Percentiles rank a stretch among this genome's conserved stretches.
Conservation (phyloP, 2,797 vertebrate genomes). For the Cossypha niveicapilla region DNA sequence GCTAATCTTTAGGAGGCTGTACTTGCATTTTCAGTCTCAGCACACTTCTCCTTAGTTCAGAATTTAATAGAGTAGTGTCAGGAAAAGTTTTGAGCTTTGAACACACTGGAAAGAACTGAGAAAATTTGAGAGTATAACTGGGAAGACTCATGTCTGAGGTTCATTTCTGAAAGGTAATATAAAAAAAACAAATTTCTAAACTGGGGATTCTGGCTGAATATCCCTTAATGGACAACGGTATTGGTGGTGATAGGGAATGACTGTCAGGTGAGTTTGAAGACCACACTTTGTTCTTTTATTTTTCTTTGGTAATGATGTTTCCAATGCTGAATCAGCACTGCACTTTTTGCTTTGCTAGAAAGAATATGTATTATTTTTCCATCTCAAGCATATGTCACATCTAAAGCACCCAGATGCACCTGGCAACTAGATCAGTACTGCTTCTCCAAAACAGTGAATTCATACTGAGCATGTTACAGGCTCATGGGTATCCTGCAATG, state of each 20-base stretch:
- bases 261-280: background rate
- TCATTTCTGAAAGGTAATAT: background rate
- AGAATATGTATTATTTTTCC: background rate
- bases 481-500: background rate
- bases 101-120: background rate
- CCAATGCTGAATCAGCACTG: background rate
- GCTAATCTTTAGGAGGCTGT: background rate
- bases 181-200: background rate
- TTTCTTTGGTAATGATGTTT: background rate
- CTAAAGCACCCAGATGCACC: background rate
- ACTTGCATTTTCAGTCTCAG: background rate
- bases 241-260: background rate
- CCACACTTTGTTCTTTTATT: background rate
- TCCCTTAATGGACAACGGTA: background rate
- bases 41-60: background rate
- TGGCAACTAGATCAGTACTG: background rate
- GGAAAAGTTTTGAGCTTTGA: background rate
- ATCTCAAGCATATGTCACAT: background rate
- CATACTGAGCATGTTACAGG: background rate
- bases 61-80: background rate
- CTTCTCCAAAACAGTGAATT: background rate
- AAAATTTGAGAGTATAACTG: background rate
- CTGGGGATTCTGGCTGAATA: background rate
- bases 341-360: background rate
- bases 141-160: background rate